Percentiles rank a stretch among this genome's conserved stretches.
phyloP scores from a whole-genome alignment of 23 tunicate genomes.

The Botrylloides violaceus region DNA sequence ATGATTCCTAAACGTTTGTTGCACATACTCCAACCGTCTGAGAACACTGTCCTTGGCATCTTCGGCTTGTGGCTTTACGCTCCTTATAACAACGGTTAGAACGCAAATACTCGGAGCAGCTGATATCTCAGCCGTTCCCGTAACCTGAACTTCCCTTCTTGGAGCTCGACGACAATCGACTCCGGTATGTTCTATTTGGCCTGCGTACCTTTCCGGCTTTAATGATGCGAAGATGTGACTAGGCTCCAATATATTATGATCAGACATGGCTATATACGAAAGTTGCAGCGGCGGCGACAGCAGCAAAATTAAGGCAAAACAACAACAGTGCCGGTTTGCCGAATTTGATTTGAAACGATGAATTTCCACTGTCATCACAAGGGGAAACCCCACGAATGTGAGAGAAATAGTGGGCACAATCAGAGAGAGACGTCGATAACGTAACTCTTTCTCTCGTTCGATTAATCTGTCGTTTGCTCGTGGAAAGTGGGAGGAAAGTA shows the following conservation, averaged over 20 bases:
- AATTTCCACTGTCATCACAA: too few relatives aligned
- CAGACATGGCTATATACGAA: slow-evolving; percentile 5
- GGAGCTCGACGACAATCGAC: slow-evolving; percentile 16
- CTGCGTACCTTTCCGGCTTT: slow-evolving; percentile 21
- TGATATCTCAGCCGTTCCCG: slow-evolving; percentile 64
- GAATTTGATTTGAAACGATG: too few relatives aligned
- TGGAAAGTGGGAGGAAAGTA: too few relatives aligned
- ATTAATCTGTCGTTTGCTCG: too few relatives aligned
- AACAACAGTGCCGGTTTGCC: too few relatives aligned
- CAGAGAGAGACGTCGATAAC: too few relatives aligned
- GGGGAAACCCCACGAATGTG: too few relatives aligned
- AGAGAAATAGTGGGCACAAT: too few relatives aligned
- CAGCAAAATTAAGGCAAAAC: too few relatives aligned
- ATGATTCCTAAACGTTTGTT: slow-evolving; percentile 48
- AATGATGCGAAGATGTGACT: slow-evolving; percentile 73
- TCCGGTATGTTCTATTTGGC: slow-evolving; percentile 17
- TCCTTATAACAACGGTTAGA: slow-evolving; percentile 48
- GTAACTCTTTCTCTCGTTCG: too few relatives aligned
- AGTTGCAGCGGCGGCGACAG: too few relatives aligned
- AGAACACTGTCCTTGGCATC: slow-evolving; percentile 74
- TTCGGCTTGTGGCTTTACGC: slow-evolving; percentile 51
- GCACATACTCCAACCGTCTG: slow-evolving; percentile 64
- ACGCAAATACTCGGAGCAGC: slow-evolving; percentile 47
- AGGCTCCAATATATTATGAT: slow-evolving; percentile 34
- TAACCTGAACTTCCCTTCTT: slow-evolving; percentile 43